These are phyloP conservation scores for Adoxophyes honmai DNA, from an alignment of 1,140 invertebrate species.

Conservation along the genomic window DNA sequence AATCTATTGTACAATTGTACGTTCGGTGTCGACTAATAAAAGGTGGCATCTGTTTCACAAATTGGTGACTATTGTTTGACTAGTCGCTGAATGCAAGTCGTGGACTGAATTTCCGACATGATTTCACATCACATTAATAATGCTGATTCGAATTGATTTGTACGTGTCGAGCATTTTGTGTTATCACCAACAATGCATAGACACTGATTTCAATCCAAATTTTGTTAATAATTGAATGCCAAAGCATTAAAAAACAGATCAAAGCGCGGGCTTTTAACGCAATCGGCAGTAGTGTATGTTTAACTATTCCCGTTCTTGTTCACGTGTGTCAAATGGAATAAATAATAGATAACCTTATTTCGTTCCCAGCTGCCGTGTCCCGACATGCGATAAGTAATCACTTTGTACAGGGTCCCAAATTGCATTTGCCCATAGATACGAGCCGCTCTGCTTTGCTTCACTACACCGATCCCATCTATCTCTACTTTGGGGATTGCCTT, in stretches of 20 bases:
- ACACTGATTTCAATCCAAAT: too few species aligned
- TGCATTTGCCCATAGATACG: constrained; percentile 13
- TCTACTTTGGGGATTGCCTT: constrained; percentile 9
- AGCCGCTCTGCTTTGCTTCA: background rate
- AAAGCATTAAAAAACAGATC: too few species aligned
- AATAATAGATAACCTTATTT: constrained; percentile 10
- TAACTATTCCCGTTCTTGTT: background rate
- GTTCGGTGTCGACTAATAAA: constrained; percentile 31
- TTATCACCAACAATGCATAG: too few species aligned
- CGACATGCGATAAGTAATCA: constrained; percentile 13
- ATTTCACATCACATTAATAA: too few species aligned
- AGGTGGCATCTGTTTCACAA: too few species aligned
- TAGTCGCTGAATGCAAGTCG: too few species aligned
- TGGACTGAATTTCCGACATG: background rate
- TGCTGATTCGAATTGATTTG: too few species aligned
- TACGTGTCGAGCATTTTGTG: too few species aligned
- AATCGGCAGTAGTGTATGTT: too few species aligned
- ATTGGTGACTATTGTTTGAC: too few species aligned
- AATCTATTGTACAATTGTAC: constrained; percentile 22
- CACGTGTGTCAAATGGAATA: constrained; percentile 8
- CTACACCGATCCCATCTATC: constrained; percentile 9
- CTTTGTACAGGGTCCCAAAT: constrained; percentile 15
- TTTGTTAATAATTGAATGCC: too few species aligned
- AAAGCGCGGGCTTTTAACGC: too few species aligned
- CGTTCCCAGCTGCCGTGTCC: constrained; percentile 1